Conservation (phyloP, 2,888 invertebrate species). For the Drosophila neutralis region DNA sequence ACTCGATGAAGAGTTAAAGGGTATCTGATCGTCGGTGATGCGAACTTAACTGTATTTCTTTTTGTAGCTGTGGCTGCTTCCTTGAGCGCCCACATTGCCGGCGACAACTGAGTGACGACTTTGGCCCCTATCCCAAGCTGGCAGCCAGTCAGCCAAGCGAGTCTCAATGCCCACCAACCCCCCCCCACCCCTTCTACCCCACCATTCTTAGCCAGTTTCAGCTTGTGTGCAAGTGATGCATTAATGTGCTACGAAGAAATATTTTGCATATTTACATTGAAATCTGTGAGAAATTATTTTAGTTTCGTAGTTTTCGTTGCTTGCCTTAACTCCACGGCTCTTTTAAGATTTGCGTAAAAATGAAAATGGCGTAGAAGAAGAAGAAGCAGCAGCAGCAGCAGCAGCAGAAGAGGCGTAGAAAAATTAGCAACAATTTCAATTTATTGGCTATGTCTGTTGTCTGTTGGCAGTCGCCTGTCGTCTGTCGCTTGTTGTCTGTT, state of each 20-base stretch:
- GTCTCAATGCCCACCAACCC: conserved; percentile 25
- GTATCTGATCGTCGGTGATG: background rate
- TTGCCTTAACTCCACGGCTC: background rate
- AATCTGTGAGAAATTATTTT: conserved; percentile 71
- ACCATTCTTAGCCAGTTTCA: background rate
- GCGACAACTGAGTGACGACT: conserved; percentile 58
- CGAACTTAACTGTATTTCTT: conserved; percentile 5
- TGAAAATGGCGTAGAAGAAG: background rate
- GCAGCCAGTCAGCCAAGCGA: conserved; percentile 42
- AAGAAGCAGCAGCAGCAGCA: background rate
- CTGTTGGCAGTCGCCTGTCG: conserved; percentile 16
- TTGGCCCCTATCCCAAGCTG: conserved; percentile 47
- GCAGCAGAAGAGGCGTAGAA: conserved; percentile 5
- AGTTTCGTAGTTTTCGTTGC: conserved; percentile 27
- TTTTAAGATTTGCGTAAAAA: conserved; percentile 15
- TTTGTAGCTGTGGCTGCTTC: conserved; percentile 29
- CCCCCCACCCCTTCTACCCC: background rate
- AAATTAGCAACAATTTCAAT: conserved; percentile 69
- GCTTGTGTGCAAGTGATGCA: conserved; percentile 57
- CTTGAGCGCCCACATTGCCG: conserved; percentile 50
- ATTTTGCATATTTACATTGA: conserved; percentile 79
- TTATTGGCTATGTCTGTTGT: conserved; percentile 59
- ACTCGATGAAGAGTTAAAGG: background rate
- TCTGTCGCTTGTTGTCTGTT: conserved; percentile 26
- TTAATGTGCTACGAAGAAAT: conserved; percentile 77